Evolutionary conservation across 2,888 invertebrate genomes (phyloP).

Genomic region (Polymixis flavicincta): DNA sequence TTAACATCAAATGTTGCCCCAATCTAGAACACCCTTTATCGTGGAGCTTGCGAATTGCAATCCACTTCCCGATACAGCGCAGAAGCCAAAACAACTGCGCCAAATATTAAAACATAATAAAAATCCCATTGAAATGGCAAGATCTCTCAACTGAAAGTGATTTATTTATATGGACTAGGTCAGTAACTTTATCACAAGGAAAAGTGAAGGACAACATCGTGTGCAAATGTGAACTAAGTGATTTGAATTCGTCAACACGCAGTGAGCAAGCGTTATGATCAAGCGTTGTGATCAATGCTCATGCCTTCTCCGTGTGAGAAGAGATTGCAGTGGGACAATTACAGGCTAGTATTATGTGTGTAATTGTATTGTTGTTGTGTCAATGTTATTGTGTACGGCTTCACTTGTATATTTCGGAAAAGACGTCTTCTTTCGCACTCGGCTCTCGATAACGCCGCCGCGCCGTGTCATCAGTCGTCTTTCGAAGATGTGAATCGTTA

Average conservation of each 20-base stretch:
- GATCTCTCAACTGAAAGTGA: slow-evolving; percentile 31
- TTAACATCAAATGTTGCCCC: background rate
- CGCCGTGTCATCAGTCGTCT: slow-evolving; percentile 43
- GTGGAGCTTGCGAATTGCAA: background rate
- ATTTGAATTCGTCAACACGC: slow-evolving; percentile 36
- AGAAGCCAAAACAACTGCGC: background rate
- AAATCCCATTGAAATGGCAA: background rate
- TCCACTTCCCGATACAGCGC: background rate
- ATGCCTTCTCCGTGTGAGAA: slow-evolving; percentile 25
- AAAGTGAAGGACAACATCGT: slow-evolving; percentile 51
- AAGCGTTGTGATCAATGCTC: slow-evolving; percentile 30
- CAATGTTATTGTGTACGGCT: slow-evolving; percentile 49
- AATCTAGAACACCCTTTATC: background rate
- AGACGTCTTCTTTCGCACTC: slow-evolving; percentile 36
- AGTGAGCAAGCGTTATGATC: slow-evolving; percentile 31
- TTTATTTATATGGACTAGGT: slow-evolving; percentile 34
- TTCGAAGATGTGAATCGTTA: slow-evolving; percentile 1
- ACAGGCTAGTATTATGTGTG: slow-evolving; percentile 51
- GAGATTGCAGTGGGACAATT: slow-evolving; percentile 46
- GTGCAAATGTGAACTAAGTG: slow-evolving; percentile 41
- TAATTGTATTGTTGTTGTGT: slow-evolving; percentile 49
- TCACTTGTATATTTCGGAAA: slow-evolving; percentile 48
- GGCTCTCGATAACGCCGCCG: slow-evolving; percentile 15
- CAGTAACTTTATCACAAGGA: slow-evolving; percentile 44
- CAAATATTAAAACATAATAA: slow-evolving; percentile 4